A percentile compares a stretch with the other conserved stretches of the same genome.
Conservation (phyloP, 2,888 invertebrate species). For the Heliothis peltigera region DNA sequence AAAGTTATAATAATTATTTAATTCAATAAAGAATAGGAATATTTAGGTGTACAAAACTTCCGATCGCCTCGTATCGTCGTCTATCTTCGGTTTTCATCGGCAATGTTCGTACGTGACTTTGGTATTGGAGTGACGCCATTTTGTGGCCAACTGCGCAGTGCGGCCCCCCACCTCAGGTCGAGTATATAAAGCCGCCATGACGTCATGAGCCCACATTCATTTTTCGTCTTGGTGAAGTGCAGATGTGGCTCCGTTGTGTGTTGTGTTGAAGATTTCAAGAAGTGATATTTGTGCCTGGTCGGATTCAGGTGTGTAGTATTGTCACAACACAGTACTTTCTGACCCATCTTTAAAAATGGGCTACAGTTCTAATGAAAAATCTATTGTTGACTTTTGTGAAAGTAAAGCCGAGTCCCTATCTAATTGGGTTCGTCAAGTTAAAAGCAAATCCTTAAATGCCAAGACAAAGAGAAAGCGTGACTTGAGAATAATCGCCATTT, state of each 20-base stretch:
- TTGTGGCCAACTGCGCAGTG: slow-evolving; percentile 80
- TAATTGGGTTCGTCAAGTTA: slow-evolving; percentile 91
- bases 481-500: slow-evolving; percentile 91
- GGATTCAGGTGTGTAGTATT: slow-evolving; percentile 88
- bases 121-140: slow-evolving; percentile 75
- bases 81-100: slow-evolving; percentile 58
- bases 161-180: slow-evolving; percentile 63
- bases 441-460: slow-evolving; percentile 90
- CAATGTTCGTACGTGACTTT: slow-evolving; percentile 39
- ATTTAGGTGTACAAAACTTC: slow-evolving; percentile 34
- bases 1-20: too few species aligned
- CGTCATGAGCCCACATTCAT: slow-evolving; percentile 78
- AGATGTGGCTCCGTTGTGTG: slow-evolving; percentile 79
- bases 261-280: slow-evolving; percentile 76
- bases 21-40: too few species aligned
- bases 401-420: slow-evolving; percentile 90
- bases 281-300: slow-evolving; percentile 80
- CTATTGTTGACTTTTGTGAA: slow-evolving; percentile 87
- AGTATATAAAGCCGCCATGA: slow-evolving; percentile 79
- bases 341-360: slow-evolving; percentile 79
- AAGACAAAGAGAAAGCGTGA: slow-evolving; percentile 90
- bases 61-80: slow-evolving; percentile 34
- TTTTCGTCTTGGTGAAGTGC: slow-evolving; percentile 72
- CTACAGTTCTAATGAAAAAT: slow-evolving; percentile 84
- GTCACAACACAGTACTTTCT: slow-evolving; percentile 79